Evolutionary conservation across 2,113 vertebrate genomes (phyloP).

Genomic region (Rhodinocichla rosea): DNA sequence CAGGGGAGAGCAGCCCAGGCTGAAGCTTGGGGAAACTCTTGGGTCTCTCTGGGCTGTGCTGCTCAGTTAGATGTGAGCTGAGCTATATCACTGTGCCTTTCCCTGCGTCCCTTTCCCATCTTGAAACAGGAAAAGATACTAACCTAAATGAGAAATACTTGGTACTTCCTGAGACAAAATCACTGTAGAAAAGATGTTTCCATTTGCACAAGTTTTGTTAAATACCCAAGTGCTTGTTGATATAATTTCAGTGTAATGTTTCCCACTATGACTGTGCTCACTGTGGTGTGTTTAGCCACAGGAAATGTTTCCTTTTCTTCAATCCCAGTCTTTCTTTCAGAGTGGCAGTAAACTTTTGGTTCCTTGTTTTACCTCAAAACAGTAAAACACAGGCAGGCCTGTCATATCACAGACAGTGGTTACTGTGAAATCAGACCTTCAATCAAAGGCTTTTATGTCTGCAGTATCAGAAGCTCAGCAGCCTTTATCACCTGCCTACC

Average conservation of each 20-base stretch:
- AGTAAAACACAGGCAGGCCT: not conserved
- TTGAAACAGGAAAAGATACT: not conserved
- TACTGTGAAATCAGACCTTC: not conserved
- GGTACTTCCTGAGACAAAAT: not conserved
- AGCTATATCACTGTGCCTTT: rapidly evolving
- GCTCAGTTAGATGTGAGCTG: rapidly evolving
- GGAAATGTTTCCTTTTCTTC: not conserved
- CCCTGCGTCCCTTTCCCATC: rapidly evolving
- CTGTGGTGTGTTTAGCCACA: not conserved
- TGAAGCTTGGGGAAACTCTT: not conserved
- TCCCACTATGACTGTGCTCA: not conserved
- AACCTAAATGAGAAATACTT: not conserved
- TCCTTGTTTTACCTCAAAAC: not conserved
- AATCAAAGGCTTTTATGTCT: conserved; percentile 7
- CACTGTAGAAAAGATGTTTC: not conserved
- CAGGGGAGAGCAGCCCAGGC: not conserved
- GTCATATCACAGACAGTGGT: not conserved
- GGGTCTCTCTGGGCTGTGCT: not conserved
- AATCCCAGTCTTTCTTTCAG: not conserved
- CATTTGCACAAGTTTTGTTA: not conserved
- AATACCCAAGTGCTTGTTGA: not conserved
- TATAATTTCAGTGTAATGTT: not conserved
- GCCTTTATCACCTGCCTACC: not conserved
- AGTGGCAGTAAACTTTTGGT: not conserved
- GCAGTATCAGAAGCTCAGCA: not conserved